Evolutionary conservation across 2,888 invertebrate genomes (phyloP), one percentile per base, ranked within the genome.

Genomic region (Epinotia demarniana): DNA sequence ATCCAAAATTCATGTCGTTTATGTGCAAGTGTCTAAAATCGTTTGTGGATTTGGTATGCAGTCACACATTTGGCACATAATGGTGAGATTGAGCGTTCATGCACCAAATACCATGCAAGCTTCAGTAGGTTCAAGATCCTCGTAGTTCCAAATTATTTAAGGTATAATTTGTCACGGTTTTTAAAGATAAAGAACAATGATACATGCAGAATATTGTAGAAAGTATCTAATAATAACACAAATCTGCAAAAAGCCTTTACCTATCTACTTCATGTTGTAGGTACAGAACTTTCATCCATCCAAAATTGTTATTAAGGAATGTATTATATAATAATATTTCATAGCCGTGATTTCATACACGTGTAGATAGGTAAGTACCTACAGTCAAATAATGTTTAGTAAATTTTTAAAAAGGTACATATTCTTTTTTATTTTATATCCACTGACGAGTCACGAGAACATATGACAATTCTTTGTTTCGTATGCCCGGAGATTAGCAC

Each of bases 31-130:
- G 83, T 84, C 73, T 77, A 83, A 83, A 81, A 80, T 79, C 80
- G 76, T 78, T 53, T 77, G 76, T 78, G 75, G 80, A 79, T 80
- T 82, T 79, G 71, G 74, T 79, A 73, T 64, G 69, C 68, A 81
- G 80, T 85, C 80, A 79, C 82, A 82, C 66, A 79, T 91, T 92
- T 92, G 92, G 92, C 92, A 92, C 92, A 86, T 81, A 83, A 81
- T 82, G 63, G 61, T 88, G 84, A 80, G 83, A 83, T 90, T 92
- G 92, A 92, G 90, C 89, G 80, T 83, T 81, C 76, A 81, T 86
- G 87, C 83, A 86, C 84, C 84, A 86, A 87, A 85, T 62, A 75
- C 79, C 81, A 80, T 83, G 75, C 73, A 84, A 75, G 70, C 74
- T 73, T 75, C 58, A 73, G 68, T 49, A 61, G 53, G 57, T 63